phyloP scores from a whole-genome alignment of 2,797 vertebrate species.

The Ara ararauna region DNA sequence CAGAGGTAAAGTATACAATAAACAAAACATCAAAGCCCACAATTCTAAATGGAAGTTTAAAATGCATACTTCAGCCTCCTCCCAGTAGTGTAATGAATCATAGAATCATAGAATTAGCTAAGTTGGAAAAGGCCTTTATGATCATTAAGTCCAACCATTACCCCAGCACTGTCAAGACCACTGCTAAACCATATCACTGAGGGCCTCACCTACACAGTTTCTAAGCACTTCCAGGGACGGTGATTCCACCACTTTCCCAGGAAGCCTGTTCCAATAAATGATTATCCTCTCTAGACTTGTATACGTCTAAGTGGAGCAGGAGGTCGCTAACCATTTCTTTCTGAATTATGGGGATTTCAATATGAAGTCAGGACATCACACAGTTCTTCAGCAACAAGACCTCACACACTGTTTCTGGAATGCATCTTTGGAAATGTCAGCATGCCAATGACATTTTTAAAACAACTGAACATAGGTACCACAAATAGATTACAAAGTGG shows the following conservation, averaged over 20 bases:
- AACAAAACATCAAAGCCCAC: background rate
- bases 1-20: background rate
- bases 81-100: background rate
- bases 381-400: background rate
- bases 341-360: background rate
- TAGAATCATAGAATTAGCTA: background rate
- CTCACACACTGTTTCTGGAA: background rate
- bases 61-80: background rate
- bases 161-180: background rate
- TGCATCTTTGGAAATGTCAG: background rate
- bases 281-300: background rate
- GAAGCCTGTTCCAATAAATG: background rate
- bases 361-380: background rate
- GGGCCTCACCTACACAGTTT: background rate
- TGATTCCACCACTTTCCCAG: background rate
- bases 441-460: background rate
- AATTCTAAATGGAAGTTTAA: background rate
- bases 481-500: background rate
- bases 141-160: background rate
- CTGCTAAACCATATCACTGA: background rate
- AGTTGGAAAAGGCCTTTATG: background rate
- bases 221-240: background rate
- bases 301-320: background rate
- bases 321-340: background rate
- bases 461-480: background rate